phyloP scores from a whole-genome alignment of 2,797 vertebrate genomes.

The Sorex maritimensis region DNA sequence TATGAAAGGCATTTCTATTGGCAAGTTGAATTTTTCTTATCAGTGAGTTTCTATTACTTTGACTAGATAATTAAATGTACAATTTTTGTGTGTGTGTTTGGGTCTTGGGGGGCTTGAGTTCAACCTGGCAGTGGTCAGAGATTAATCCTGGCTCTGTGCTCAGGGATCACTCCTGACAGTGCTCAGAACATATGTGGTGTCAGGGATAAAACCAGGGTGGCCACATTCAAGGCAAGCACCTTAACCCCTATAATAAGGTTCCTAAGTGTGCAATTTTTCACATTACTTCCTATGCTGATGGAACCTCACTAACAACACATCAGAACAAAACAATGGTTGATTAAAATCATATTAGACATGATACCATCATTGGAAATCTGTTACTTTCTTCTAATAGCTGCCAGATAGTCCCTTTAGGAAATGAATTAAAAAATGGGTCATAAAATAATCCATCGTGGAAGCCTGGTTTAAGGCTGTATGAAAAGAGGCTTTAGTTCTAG shows the following conservation, averaged over 20 bases:
- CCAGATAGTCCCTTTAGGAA: neutral
- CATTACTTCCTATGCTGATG: slow-evolving; percentile 30
- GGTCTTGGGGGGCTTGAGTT: too few species aligned
- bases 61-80: slow-evolving; percentile 10
- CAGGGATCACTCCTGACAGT: too few species aligned
- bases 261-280: slow-evolving; percentile 14
- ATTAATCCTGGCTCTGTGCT: too few species aligned
- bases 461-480: slow-evolving; percentile 1
- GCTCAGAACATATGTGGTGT: too few species aligned
- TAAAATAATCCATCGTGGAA: slow-evolving; percentile 38
- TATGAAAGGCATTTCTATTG: slow-evolving; percentile 31
- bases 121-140: too few species aligned
- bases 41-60: slow-evolving; percentile 57
- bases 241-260: too few species aligned
- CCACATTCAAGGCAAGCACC: too few species aligned
- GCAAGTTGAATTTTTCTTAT: slow-evolving; percentile 50
- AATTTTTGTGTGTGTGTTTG: neutral
- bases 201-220: too few species aligned
- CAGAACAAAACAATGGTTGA: slow-evolving; percentile 10
- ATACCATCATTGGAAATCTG: neutral
- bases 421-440: slow-evolving; percentile 44
- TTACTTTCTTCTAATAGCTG: neutral
- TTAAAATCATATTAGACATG: slow-evolving; percentile 31
- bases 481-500: slow-evolving; percentile 38
- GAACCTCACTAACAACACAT: neutral